Evolutionary conservation across 2,888 invertebrate genomes (phyloP).

Genomic region (Eupeodes luniger): DNA sequence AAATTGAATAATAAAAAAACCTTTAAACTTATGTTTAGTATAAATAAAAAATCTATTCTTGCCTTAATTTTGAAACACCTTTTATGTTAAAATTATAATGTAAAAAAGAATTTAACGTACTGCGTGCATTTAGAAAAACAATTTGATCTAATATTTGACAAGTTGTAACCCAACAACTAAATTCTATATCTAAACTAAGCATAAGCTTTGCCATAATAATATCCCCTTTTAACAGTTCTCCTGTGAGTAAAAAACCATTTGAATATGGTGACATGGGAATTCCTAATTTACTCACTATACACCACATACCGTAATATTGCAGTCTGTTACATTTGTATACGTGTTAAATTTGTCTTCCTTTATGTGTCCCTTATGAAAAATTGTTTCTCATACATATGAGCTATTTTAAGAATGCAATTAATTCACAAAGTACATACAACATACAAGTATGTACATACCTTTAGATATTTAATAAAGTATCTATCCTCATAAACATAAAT

Average conservation of each 20-base stretch:
- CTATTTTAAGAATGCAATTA: slow-evolving; percentile 67
- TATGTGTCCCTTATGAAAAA: slow-evolving; percentile 41
- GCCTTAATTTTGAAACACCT: too few species aligned
- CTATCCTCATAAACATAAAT: background rate
- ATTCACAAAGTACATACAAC: slow-evolving; percentile 17
- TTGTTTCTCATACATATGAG: slow-evolving; percentile 33
- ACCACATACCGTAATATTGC: background rate
- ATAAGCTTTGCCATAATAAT: background rate
- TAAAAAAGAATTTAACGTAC: too few species aligned
- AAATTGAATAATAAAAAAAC: too few species aligned
- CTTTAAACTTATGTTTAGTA: too few species aligned
- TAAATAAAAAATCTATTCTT: too few species aligned
- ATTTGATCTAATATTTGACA: too few species aligned
- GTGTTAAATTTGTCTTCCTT: slow-evolving; percentile 32
- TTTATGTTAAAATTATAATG: too few species aligned
- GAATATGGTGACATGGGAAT: slow-evolving; percentile 26
- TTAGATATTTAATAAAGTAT: slow-evolving; percentile 36
- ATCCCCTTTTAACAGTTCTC: background rate
- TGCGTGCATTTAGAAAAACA: too few species aligned
- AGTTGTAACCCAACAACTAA: too few species aligned
- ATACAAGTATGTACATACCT: background rate
- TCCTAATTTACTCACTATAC: background rate
- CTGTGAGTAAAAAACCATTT: slow-evolving; percentile 1
- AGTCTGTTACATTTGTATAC: slow-evolving; percentile 13
- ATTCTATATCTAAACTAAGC: background rate